phyloP scores from a whole-genome alignment of 2,113 vertebrate species.

The Alosa alosa region DNA sequence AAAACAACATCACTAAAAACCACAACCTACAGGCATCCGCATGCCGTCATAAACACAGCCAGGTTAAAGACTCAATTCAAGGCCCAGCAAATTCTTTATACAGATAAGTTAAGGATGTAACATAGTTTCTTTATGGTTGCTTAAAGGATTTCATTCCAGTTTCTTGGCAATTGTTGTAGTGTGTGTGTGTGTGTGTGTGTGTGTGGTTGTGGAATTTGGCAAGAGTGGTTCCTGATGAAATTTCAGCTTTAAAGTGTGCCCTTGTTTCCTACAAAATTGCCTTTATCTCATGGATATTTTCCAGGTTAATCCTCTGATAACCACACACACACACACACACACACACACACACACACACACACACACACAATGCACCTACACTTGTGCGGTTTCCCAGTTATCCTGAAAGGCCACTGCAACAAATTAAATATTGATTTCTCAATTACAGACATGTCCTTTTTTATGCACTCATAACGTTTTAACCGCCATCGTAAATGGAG shows the following conservation, averaged over 20 bases:
- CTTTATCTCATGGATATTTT: neutral
- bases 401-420: slow-evolving; percentile 57
- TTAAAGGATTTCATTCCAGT: neutral
- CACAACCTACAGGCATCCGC: neutral
- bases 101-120: neutral
- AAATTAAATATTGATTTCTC: slow-evolving; percentile 75
- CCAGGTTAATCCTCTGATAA: neutral
- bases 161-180: neutral
- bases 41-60: neutral
- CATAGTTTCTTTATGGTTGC: neutral
- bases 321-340: slow-evolving; percentile 26
- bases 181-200: neutral
- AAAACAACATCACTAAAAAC: neutral
- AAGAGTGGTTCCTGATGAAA: neutral
- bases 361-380: slow-evolving; percentile 35
- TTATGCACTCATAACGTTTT: slow-evolving; percentile 62
- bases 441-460: slow-evolving; percentile 61
- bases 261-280: neutral
- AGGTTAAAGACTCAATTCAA: neutral
- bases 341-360: slow-evolving; percentile 36
- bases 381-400: slow-evolving; percentile 47
- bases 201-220: neutral
- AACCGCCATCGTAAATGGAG: slow-evolving; percentile 54
- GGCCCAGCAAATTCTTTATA: slow-evolving; percentile 21
- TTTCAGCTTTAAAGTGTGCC: neutral